phyloP scores from a whole-genome alignment of 2,113 vertebrate species.

The Scolopax mira region DNA sequence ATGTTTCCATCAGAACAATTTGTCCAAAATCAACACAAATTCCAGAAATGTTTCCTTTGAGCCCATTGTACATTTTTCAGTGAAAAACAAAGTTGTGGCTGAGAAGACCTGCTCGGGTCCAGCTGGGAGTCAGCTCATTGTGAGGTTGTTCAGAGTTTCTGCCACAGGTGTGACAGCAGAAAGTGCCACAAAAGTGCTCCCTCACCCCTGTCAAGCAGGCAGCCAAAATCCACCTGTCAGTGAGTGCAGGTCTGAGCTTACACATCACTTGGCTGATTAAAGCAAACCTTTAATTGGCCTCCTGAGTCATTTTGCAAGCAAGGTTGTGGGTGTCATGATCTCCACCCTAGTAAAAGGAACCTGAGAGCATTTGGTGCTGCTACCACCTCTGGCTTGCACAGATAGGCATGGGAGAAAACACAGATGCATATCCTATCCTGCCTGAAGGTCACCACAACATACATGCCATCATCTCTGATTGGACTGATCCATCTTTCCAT shows the following conservation, averaged over 20 bases:
- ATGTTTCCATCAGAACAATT: background rate
- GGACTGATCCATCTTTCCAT: background rate
- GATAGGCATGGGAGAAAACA: no score
- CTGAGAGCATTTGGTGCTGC: background rate
- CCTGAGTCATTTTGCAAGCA: background rate
- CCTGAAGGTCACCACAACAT: background rate
- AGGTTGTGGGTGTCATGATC: background rate
- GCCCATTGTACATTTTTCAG: background rate
- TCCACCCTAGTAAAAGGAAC: background rate
- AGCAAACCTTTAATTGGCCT: background rate
- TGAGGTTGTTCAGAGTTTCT: background rate
- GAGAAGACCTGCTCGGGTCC: background rate
- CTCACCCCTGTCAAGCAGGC: background rate
- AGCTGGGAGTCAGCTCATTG: background rate
- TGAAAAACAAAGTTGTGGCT: background rate
- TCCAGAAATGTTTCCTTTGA: background rate
- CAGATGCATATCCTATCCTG: accelerated
- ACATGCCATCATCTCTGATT: background rate
- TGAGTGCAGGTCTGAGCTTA: background rate
- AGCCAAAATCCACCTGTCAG: background rate
- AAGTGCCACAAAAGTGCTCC: background rate
- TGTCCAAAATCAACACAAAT: background rate
- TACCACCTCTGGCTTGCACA: background rate
- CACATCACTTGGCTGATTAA: background rate
- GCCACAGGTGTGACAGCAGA: background rate